Evolutionary conservation across 2,888 invertebrate species (phyloP).

Genomic region (Apamea epomidion): DNA sequence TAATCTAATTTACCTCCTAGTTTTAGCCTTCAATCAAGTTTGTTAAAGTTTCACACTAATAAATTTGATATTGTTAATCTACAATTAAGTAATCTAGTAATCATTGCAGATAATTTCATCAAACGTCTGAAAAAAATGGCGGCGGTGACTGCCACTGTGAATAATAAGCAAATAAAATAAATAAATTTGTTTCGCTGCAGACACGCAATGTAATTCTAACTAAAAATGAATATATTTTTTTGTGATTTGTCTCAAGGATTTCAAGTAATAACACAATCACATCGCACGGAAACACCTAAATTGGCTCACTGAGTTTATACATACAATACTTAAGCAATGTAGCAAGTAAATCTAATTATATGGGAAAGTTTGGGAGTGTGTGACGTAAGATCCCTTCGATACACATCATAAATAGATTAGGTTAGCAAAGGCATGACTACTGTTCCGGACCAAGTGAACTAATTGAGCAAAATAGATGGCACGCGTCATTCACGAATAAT

Average conservation of each 20-base stretch:
- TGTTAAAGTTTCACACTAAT: slow-evolving; percentile 37
- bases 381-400: slow-evolving; percentile 27
- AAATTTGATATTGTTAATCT: slow-evolving; percentile 35
- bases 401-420: slow-evolving; percentile 44
- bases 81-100: slow-evolving; percentile 36
- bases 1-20: not conserved
- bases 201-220: slow-evolving; percentile 51
- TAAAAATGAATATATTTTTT: slow-evolving; percentile 23
- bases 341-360: slow-evolving; percentile 16
- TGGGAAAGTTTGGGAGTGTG: slow-evolving; percentile 39
- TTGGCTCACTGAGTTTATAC: slow-evolving; percentile 3
- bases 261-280: slow-evolving; percentile 32
- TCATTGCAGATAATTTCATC: slow-evolving; percentile 44
- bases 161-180: slow-evolving; percentile 35
- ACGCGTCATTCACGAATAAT: slow-evolving; percentile 58
- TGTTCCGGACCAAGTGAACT: slow-evolving; percentile 43
- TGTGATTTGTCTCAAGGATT: slow-evolving; percentile 50
- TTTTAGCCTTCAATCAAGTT: slow-evolving; percentile 34
- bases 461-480: slow-evolving; percentile 62
- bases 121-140: slow-evolving; percentile 40
- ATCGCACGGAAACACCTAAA: not conserved
- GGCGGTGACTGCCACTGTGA: slow-evolving; percentile 20
- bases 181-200: slow-evolving; percentile 46
- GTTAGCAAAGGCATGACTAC: slow-evolving; percentile 36
- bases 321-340: slow-evolving; percentile 4